Evolutionary conservation across 2,888 invertebrate species (phyloP).

Genomic region (Pocota personata): DNA sequence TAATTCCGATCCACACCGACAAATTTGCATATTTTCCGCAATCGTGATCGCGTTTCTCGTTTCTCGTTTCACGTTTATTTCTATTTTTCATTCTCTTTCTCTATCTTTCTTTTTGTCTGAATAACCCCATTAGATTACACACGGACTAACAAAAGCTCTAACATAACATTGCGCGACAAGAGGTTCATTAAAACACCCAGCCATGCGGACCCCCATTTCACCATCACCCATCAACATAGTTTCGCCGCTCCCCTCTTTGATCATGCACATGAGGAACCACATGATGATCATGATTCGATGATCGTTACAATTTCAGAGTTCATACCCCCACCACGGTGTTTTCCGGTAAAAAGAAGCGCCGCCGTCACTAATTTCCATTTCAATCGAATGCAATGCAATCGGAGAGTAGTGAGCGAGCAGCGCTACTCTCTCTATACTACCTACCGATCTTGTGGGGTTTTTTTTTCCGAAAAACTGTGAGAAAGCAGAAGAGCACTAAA

Average conservation of each 20-base stretch:
- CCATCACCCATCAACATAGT: slow-evolving; percentile 42
- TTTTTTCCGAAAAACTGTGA: slow-evolving; percentile 7
- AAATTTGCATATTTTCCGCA: slow-evolving; percentile 72
- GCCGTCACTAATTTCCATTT: slow-evolving; percentile 66
- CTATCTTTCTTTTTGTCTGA: neutral
- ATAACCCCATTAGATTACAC: slow-evolving; percentile 52
- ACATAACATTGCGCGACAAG: slow-evolving; percentile 67
- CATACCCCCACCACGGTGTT: neutral
- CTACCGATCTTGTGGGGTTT: neutral
- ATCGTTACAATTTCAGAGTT: slow-evolving; percentile 47
- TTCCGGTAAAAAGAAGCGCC: slow-evolving; percentile 53
- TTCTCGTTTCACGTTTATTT: no score
- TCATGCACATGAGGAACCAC: neutral
- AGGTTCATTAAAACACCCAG: slow-evolving; percentile 73
- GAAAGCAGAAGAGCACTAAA: slow-evolving; percentile 57
- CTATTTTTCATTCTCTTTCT: neutral
- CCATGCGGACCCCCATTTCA: slow-evolving; percentile 70
- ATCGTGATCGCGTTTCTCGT: slow-evolving; percentile 43
- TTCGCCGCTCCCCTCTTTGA: neutral
- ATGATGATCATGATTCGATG: slow-evolving; percentile 48
- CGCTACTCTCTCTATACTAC: slow-evolving; percentile 1
- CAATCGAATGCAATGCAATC: slow-evolving; percentile 29
- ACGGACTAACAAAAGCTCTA: slow-evolving; percentile 23
- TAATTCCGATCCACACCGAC: slow-evolving; percentile 45
- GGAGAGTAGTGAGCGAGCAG: neutral